Evolutionary conservation across 2,797 vertebrate species (phyloP), one percentile per base, ranked within the genome.

Genomic region (Pelobates cultripes): DNA sequence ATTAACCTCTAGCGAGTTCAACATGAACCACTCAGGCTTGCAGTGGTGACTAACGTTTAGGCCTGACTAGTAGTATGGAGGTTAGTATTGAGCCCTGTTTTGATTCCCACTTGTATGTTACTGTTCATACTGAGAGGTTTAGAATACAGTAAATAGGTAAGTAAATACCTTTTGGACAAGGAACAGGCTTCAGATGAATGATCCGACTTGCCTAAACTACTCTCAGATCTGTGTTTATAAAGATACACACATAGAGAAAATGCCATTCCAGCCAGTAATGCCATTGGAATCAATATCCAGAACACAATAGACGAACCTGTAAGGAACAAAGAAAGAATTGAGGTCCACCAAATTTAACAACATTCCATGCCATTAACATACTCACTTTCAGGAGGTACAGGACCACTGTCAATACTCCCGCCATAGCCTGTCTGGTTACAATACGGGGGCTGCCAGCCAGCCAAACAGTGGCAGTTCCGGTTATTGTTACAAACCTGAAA

Each of bases 341-440:
- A 6, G 47, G 47, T 42, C 53, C 14, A 28, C 10, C 6, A 53
- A 7, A 12, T 28, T 15, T 15, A 4, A 75, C 44, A 7, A 51
- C 15, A 63, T 57, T 0, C 0, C 10, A 51, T 1, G 77, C 47
- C 66, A 41, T 3, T 63, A 42, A 55, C 81, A 2, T 28, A 42
- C 93, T 90, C 86, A 99, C 98, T 89, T 82, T 93, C 86, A 0
- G 84, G 73, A 76, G 87, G 86, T 79, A 96, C 91, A 2, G 96
- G 96, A 10, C 97, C 98, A 10, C 97, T 98, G 89, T 99, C 96
- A 0, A 95, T 4, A 78, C 97, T 99, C n/a, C 98, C 98, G 7
- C 98, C 98, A 0, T 87, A 86, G 17, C 98, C 98, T 0, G 73
- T 76, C 40, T 92, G 90, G 73, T 90, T 86, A 84, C 98, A 99